Conservation (phyloP, 2,113 vertebrate species). For the Cebus imitator region DNA sequence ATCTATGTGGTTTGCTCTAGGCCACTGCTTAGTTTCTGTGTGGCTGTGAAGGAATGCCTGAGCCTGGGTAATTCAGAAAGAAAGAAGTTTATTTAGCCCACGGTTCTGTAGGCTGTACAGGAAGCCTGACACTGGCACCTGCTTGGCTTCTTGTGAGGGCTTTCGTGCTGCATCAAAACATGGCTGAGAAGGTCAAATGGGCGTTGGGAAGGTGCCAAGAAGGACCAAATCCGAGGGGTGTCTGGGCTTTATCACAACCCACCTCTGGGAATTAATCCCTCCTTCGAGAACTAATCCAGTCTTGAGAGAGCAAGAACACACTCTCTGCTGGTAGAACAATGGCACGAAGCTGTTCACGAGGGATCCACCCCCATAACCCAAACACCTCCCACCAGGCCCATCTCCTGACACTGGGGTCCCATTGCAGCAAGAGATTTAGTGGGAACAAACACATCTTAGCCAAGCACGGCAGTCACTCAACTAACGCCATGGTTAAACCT, state of each 20-base stretch:
- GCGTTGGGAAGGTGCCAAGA: neutral
- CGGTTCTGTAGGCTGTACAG: neutral
- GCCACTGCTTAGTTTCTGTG: neutral
- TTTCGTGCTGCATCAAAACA: neutral
- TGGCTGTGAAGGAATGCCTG: neutral
- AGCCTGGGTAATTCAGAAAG: neutral
- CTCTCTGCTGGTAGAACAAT: neutral
- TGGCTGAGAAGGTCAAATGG: neutral
- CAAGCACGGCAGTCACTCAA: neutral
- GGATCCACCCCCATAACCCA: neutral
- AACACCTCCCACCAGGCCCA: neutral
- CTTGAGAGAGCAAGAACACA: neutral
- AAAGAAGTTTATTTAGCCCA: neutral
- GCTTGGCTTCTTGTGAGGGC: neutral
- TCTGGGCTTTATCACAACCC: neutral
- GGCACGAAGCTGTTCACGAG: neutral
- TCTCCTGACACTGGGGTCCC: neutral
- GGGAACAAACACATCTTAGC: neutral
- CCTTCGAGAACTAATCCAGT: neutral
- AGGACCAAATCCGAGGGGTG: neutral
- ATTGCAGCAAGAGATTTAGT: neutral
- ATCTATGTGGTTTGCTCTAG: neutral
- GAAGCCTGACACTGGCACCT: neutral
- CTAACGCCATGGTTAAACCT: neutral
- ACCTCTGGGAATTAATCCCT: neutral